Evolutionary conservation across 2,888 invertebrate genomes (phyloP), one percentile per base, ranked within the genome.

Genomic region (Stegophylla sp.): DNA sequence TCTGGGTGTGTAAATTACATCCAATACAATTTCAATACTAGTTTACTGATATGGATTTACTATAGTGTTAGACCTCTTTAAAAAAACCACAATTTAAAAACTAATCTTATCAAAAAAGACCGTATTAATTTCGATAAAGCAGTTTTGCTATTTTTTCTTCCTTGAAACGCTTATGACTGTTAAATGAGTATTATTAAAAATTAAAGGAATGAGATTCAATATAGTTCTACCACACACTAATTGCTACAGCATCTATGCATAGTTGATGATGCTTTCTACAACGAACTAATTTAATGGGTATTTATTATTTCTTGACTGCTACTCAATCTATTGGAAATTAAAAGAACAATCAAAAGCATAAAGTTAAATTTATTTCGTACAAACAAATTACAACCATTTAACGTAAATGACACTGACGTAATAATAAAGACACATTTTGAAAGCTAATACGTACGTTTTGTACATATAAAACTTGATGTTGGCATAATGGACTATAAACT

Each of bases 61-160:
- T 79, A 63, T 79, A 71, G 56, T 56, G 34, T 61, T 71, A 69
- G 48, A 59, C 69, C 77, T 79, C 69, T 79, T 77, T 69, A 69
- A 79, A 71, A 77, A 79, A 71, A 41, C 71, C 71, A 71, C n/a
- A 34, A 61, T 71, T 79, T 69, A 69, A 79, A 56, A 59, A 45
- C 67, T 66, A 71, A 79, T 79, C 79, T 79, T 79, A 79, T 79
- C 79, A 63, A 79, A 56, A 45, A 64, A 77, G 56, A 79, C 28
- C n/a, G 71, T 41, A 79, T 69, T 79, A 79, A 51, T 77, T 71
- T 71, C 61, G 79, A 79, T 71, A 79, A 79, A 79, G 20, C 61
- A 10, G 59, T 79, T 71, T 71, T 79, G 26, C 4, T 71, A 71
- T 71, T 34, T 34, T 48, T 74, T 56, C 67, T 61, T 69, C 69